Percentiles rank a stretch among this genome's conserved stretches.
phyloP scores from a whole-genome alignment of 2,888 invertebrate genomes.

The Himalopsyche japonica region DNA sequence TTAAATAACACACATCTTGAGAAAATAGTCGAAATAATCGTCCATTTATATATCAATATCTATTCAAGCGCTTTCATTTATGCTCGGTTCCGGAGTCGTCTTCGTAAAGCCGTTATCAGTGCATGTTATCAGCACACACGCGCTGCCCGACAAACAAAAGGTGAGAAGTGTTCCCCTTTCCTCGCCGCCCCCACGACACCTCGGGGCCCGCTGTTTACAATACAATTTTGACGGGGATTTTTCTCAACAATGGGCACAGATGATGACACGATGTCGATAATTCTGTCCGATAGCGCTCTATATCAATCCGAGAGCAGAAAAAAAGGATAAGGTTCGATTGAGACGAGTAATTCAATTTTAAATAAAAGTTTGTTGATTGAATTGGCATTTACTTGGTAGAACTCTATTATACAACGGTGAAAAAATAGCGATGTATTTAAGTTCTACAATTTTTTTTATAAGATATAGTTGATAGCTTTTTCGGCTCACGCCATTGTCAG shows the following conservation, averaged over 20 bases:
- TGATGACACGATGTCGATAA: conserved; percentile 34
- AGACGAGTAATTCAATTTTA: not conserved
- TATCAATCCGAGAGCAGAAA: conserved; percentile 4
- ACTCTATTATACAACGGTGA: no score
- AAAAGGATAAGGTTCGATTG: not conserved
- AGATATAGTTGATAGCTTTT: no score
- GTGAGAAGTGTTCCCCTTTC: not conserved
- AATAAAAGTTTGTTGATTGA: no score
- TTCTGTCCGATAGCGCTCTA: conserved; percentile 18
- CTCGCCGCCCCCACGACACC: not conserved
- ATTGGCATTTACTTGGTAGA: no score
- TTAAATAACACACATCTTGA: no score
- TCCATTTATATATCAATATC: no score
- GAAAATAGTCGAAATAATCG: no score
- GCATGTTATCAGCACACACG: conserved; percentile 30
- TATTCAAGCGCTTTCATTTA: not conserved
- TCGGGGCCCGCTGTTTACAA: conserved; percentile 10
- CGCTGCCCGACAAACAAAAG: conserved; percentile 10
- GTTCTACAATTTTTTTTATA: no score
- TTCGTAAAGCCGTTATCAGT: conserved; percentile 13
- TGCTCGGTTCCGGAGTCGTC: not conserved
- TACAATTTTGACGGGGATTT: conserved; percentile 27
- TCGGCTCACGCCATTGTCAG: no score
- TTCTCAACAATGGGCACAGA: conserved; percentile 22
- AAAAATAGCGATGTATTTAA: no score